Evolutionary conservation across 1,140 invertebrate species (phyloP).

Genomic region (Hormaphis cornu): DNA sequence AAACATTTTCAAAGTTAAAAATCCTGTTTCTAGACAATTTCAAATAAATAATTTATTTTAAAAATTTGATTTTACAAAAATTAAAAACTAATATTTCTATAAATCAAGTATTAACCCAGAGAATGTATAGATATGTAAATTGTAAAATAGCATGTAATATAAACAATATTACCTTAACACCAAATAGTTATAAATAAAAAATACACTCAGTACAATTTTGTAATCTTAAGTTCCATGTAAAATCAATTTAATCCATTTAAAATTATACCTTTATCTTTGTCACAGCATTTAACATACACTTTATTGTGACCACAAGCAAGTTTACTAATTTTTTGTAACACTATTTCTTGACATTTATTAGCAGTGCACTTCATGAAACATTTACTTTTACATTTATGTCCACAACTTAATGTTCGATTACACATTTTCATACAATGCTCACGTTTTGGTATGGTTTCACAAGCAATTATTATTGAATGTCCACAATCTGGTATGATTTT

Average conservation of each 20-base stretch:
- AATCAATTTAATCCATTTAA: too few species aligned
- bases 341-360: background rate
- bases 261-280: slow-evolving; percentile 15
- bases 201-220: too few species aligned
- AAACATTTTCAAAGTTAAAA: background rate
- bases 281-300: slow-evolving; percentile 6
- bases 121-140: too few species aligned
- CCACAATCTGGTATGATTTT: slow-evolving; percentile 15
- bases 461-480: background rate
- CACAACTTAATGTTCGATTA: background rate
- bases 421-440: background rate
- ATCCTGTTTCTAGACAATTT: too few species aligned
- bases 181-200: too few species aligned
- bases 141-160: too few species aligned
- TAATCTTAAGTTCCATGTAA: too few species aligned
- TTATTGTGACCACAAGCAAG: slow-evolving; percentile 33
- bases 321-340: background rate
- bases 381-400: background rate
- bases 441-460: background rate
- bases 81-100: too few species aligned
- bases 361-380: background rate
- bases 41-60: too few species aligned
- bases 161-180: too few species aligned
- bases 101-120: too few species aligned
- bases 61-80: too few species aligned